Percentiles rank a stretch among this genome's conserved stretches.
Evolutionary conservation across 2,888 invertebrate genomes (phyloP).

Genomic region (Colostygia pectinataria): DNA sequence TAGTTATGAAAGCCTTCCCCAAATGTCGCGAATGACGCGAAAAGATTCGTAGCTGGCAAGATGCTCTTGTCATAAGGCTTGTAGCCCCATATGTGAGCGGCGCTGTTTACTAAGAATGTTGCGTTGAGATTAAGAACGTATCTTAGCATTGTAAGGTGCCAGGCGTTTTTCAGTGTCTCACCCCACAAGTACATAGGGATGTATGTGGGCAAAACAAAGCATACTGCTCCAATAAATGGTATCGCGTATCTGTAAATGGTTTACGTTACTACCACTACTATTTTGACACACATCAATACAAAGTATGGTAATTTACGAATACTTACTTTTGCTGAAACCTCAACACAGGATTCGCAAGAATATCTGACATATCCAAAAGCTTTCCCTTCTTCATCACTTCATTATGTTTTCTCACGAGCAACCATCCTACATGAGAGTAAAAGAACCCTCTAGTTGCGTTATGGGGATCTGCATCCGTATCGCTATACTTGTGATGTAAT

Average conservation of each 20-base stretch:
- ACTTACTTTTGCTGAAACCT: constrained; percentile 85
- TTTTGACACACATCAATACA: no score
- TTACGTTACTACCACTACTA: no score
- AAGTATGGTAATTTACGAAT: no score
- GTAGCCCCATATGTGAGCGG: constrained; percentile 80
- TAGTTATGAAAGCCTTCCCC: constrained; percentile 64
- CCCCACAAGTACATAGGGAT: constrained; percentile 84
- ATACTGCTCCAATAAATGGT: constrained; percentile 83
- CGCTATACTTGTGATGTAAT: constrained; percentile 87
- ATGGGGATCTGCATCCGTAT: constrained; percentile 81
- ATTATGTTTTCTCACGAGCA: constrained; percentile 88
- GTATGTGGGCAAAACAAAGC: constrained; percentile 74
- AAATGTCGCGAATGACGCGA: constrained; percentile 37
- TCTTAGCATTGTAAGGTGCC: constrained; percentile 74
- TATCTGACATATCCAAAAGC: constrained; percentile 87
- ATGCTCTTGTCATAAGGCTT: constrained; percentile 69
- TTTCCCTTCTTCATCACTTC: constrained; percentile 87
- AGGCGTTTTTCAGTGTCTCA: constrained; percentile 72
- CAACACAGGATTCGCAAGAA: constrained; percentile 86
- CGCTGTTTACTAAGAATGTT: constrained; percentile 86
- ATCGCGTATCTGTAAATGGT: constrained; percentile 80
- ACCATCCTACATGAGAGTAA: constrained; percentile 93
- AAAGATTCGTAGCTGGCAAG: constrained; percentile 42
- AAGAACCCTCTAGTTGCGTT: constrained; percentile 91
- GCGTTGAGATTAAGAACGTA: constrained; percentile 82